Evolutionary conservation across 2,888 invertebrate species (phyloP), one percentile per base, ranked within the genome.

Genomic region (Rhamphomyia laevipes): DNA sequence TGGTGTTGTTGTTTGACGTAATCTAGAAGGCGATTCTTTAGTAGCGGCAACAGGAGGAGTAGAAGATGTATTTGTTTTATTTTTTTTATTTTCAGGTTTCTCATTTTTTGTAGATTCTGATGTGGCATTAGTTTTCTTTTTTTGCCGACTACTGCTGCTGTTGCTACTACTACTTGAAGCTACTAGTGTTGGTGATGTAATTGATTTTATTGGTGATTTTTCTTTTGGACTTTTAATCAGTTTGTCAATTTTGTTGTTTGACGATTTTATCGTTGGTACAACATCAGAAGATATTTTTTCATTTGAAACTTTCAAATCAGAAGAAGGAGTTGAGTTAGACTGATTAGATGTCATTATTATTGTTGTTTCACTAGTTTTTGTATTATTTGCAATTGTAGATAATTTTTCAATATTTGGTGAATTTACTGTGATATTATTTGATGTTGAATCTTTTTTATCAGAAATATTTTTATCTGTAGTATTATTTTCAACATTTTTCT

Each of bases 61-160:
- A 16, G 33, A 49, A 46, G 43, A 51, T 27, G 70, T 7, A 17
- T 18, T 18, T 13, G 17, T 18, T 5, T 10, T 18, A 16, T 15
- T 16, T 4, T 35, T 35, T 35, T 13, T n/a, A 35, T 40, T 37
- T 16, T 37, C 37, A 16, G 13, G 5, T n/a, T 37, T 18, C 17
- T 16, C 17, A 18, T 21, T 21, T 21, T 21, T 27, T 27, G 23
- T 27, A 27, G 23, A 27, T 7, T 27, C 23, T 27, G 23, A 27
- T 5, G 23, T 7, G 5, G 9, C 23, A 27, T 9, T 27, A 9
- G 23, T 27, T 27, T 27, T 27, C 23, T 27, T 27, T 27, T 27
- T 27, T 27, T 27, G 23, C 2, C 53, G 1, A 47, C 67, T 51
- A 72, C 71, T 38, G 48, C 46, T 12, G 51, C 51, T 23, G 46